Base-by-base conservation (phyloP, 1,140 invertebrate genomes). In the Goniozus legneri region DNA sequence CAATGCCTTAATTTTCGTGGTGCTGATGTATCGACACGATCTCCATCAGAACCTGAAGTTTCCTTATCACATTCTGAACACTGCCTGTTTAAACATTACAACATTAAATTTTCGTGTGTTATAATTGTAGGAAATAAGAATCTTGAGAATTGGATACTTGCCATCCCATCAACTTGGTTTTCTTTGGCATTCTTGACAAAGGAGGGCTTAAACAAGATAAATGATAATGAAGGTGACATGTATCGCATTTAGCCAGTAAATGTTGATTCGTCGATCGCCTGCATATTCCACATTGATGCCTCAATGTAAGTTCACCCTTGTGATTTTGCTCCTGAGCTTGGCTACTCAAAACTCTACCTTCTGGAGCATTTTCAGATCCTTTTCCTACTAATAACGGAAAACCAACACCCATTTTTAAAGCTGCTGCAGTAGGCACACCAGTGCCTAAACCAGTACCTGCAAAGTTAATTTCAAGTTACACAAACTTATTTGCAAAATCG, bases 81-180 rank as follows among this genome's bases (percentile, higher is more conserved):
- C 78, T 92, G 89, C 84, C 85, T 87, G 56, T 40, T 20, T 31
- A 10, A 39, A 44, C n/a, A n/a, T n/a, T n/a, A n/a, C n/a, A n/a
- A 46, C 35, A 32, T 45, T 36, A 27, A 6, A 10, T 27, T 4
- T 27, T 27, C 10, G 24, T 49, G 3, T 8, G 37, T 20, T 33
- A 32, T 24, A 13, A 8, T 15, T 14, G 18, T 4, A 15, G 30
- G 13, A 38, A 38, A 19, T 14, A 8, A 32, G 15, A 34, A 31
- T 20, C 8, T 27, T 22, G 19, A 40, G 18, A 21, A 37, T 44
- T 35, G 20, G 37, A 30, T 18, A 69, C 71, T 68, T 71, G 89
- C 95, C 94, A 97, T 59, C 92, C 93, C 78, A 82, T 91, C 81
- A 90, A 82, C 76, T 95, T 95, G 16, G 92, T 93, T 78, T 95